Conservation (phyloP, 2,113 vertebrate species). For the Alexandromys fortis region DNA sequence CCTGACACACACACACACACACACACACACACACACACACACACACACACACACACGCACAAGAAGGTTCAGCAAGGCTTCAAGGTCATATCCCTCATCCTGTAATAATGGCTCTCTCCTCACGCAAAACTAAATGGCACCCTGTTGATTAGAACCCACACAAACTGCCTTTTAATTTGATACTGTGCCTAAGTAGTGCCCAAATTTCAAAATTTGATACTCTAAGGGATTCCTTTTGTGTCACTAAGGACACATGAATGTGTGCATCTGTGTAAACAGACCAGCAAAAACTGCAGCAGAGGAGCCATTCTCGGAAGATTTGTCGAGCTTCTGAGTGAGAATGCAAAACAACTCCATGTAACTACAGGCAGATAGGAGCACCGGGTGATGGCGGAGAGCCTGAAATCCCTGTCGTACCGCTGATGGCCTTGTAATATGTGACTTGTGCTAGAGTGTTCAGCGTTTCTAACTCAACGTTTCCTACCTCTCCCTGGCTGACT, state of each 20-base stretch:
- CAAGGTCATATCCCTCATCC: neutral
- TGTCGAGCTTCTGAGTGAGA: neutral
- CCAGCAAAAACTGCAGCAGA: neutral
- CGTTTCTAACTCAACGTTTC: neutral
- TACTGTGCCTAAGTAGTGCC: neutral
- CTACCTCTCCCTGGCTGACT: neutral
- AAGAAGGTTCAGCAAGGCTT: neutral
- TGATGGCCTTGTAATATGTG: neutral
- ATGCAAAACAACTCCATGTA: slow-evolving; percentile 8
- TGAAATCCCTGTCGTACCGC: neutral
- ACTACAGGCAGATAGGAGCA: neutral
- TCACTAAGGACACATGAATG: neutral
- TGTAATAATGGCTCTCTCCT: neutral
- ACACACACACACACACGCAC: accelerated
- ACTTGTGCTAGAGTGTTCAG: neutral
- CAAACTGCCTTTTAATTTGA: neutral
- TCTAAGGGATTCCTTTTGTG: neutral
- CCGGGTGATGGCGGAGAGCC: neutral
- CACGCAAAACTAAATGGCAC: neutral
- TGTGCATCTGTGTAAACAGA: neutral
- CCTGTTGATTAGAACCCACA: neutral
- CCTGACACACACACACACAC: accelerated
- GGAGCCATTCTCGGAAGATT: slow-evolving; percentile 1
- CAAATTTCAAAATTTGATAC: neutral
- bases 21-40: accelerated